These are phyloP conservation scores for Cryptocheilus praepositus DNA, from an alignment of 2,888 invertebrate genomes.

Conservation along the genomic window DNA sequence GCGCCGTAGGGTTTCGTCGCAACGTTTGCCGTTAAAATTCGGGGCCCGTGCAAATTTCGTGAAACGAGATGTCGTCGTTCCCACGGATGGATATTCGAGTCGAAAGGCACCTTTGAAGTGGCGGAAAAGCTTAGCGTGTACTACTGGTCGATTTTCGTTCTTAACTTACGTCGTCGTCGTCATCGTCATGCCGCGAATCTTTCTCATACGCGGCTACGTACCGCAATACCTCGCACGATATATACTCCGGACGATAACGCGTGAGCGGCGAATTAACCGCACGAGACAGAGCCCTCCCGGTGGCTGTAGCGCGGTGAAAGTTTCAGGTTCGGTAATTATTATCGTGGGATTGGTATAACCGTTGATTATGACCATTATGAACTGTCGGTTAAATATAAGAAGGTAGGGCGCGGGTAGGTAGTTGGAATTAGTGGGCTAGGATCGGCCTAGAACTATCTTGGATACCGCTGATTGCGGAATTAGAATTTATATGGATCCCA, in stretches of 20 bases:
- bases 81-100: too few species aligned
- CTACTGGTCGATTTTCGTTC: too few species aligned
- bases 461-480: conserved; percentile 74
- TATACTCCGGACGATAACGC: conserved; percentile 41
- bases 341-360: conserved; percentile 70
- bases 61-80: too few species aligned
- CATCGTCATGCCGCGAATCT: conserved; percentile 13
- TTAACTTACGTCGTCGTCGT: conserved; percentile 15
- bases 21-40: too few species aligned
- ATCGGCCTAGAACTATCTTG: conserved; percentile 73
- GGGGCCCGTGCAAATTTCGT: too few species aligned
- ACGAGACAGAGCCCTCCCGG: conserved; percentile 49
- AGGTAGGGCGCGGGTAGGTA: conserved; percentile 59
- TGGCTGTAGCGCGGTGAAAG: conserved; percentile 40
- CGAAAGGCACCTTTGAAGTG: too few species aligned
- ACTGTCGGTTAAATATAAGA: conserved; percentile 73
- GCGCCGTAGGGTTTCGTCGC: too few species aligned
- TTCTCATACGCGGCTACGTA: conserved; percentile 25
- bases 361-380: conserved; percentile 73
- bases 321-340: conserved; percentile 67
- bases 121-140: too few species aligned
- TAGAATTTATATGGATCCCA: conserved; percentile 74
- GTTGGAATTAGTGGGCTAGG: conserved; percentile 70
- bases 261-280: conserved; percentile 55
- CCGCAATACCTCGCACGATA: conserved; percentile 34